Evolutionary conservation across 2,888 invertebrate genomes (phyloP), one percentile per base, ranked within the genome.

Genomic region (Paralinhomoeus sp.): DNA sequence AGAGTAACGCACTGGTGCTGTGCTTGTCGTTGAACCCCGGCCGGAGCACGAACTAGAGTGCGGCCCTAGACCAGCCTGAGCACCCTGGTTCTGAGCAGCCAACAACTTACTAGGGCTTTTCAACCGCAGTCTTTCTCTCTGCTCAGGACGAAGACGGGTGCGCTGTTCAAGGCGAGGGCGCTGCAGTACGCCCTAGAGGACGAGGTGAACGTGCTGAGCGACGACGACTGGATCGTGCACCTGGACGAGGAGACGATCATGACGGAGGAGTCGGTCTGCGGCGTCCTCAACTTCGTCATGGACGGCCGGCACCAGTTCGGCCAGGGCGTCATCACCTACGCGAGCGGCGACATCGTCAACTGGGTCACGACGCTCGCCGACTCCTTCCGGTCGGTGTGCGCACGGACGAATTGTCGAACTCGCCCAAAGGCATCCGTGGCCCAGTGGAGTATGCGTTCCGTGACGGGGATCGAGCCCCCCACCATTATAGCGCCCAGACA

Each of bases 331-430:
- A 62, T 61, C 48, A 62, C 61, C 1, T 91, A 91, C 68, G 87
- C 89, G 5, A 89, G 85, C 67, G 87, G 87, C 65, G 78, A 82
- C 41, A 64, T 91, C 51, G 82, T 89, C 43, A 91, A 91, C 63
- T 89, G 89, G 87, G 71, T 89, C 49, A 91, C 89, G 21, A 91
- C 91, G 1, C 67, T 91, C 51, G 87, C 87, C 17, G 91, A 91
- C 62, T 84, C 83, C 60, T 62, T 61, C 46, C 48, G 58, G 58
- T 57, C 13, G n/a, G 41, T 39, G 17, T 3, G 12, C 17, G 7
- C 3, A 17, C 3, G 5, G 17, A 12, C 17, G 17, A 17, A 17
- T 9, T 5, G 27, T 27, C 7, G 27, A 27, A 27, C 27, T 27
- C n/a, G n/a, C n/a, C n/a, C n/a, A n/a, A n/a, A n/a, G n/a, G n/a